Conservation (phyloP, 1,140 invertebrate genomes). For the Drosophila saltans region DNA sequence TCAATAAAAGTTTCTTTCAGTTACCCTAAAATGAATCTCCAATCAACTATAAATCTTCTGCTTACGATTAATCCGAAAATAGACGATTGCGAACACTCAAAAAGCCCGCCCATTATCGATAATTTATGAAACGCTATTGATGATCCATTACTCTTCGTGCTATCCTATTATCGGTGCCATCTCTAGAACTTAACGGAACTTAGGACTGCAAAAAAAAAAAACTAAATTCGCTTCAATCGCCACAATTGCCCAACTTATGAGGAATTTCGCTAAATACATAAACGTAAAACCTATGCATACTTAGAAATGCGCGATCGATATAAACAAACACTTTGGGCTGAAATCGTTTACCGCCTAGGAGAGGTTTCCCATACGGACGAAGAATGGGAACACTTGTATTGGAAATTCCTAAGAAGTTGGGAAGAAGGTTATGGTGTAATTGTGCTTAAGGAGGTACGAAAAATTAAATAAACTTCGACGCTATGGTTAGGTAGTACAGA, state of each 20-base stretch:
- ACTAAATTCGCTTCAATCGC: not conserved
- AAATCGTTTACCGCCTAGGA: not conserved
- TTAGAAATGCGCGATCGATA: not conserved
- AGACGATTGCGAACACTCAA: too few species aligned
- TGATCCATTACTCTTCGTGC: too few species aligned
- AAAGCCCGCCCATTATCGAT: not conserved
- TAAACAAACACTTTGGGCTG: not conserved
- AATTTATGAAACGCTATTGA: too few species aligned
- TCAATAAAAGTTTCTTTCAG: too few species aligned
- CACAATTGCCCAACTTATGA: not conserved
- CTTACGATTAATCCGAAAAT: too few species aligned
- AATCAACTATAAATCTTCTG: too few species aligned
- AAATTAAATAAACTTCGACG: too few species aligned
- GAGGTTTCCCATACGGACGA: not conserved
- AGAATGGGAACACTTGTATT: not conserved
- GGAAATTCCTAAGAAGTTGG: not conserved
- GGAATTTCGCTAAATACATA: not conserved
- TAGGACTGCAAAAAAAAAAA: not conserved
- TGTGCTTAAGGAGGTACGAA: not conserved
- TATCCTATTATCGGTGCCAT: not conserved
- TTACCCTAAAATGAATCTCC: too few species aligned
- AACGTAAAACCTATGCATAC: not conserved
- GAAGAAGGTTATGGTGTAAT: not conserved
- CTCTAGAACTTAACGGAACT: conserved; percentile 10
- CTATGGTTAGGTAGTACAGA: too few species aligned